Conservation (phyloP, 2,888 invertebrate species). For the Volucella inanis region DNA sequence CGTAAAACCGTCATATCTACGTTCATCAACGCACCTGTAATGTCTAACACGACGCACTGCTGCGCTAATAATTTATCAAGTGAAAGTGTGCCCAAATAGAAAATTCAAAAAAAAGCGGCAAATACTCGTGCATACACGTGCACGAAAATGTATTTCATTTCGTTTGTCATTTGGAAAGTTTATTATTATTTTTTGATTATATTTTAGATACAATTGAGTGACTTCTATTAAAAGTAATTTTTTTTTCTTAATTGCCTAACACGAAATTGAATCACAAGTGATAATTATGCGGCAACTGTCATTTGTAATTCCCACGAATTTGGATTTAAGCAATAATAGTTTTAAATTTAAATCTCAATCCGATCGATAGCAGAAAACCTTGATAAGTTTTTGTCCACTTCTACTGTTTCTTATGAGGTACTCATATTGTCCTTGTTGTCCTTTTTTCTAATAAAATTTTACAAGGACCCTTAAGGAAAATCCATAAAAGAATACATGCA, state of each 20-base stretch:
- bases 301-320: no score
- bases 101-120: slow-evolving; percentile 39
- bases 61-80: slow-evolving; percentile 57
- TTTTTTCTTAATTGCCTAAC: slow-evolving; percentile 13
- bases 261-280: slow-evolving; percentile 8
- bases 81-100: slow-evolving; percentile 64
- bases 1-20: background rate
- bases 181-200: background rate
- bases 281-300: background rate
- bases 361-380: no score
- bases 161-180: slow-evolving; percentile 47
- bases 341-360: no score
- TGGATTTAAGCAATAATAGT: no score
- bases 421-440: background rate
- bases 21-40: slow-evolving; percentile 24
- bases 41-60: slow-evolving; percentile 41
- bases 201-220: slow-evolving; percentile 10
- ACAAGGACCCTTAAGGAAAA: slow-evolving; percentile 36
- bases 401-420: no score
- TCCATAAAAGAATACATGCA: background rate
- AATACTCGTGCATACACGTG: slow-evolving; percentile 36
- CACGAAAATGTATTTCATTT: slow-evolving; percentile 17
- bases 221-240: background rate
- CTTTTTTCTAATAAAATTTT: slow-evolving; percentile 14
- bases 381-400: no score